A percentile compares a stretch with the other conserved stretches of the same genome.
Conservation (phyloP, 2,113 vertebrate species). For the western clawed frog (Xenopus tropicalis) region UCB_Xtro_10.0 CM004448.2:150057001-150057500, state of each 20-base stretch:
- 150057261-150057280: background rate
- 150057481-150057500: too few relatives aligned
- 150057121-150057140: background rate
- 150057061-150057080: slow-evolving; percentile 43
- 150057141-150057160: slow-evolving; percentile 11
- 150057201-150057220: background rate
- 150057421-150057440: too few relatives aligned
- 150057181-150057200: slow-evolving; percentile 4
- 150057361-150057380: too few relatives aligned
- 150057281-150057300: background rate
- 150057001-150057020: slow-evolving; percentile 39
- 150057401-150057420: too few relatives aligned
- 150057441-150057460: too few relatives aligned
- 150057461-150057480: too few relatives aligned
- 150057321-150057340: too few relatives aligned
- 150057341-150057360: too few relatives aligned
- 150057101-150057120: slow-evolving; percentile 2
- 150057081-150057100: slow-evolving; percentile 21
- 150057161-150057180: background rate
- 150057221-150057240: background rate
- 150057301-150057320: background rate
- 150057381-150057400: too few relatives aligned
- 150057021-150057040: slow-evolving; percentile 38
- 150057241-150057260: background rate
- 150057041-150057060: slow-evolving; percentile 32